These are phyloP conservation scores for Denticeps clupeoides DNA, from an alignment of 2,797 vertebrate genomes.

Conservation along the genomic window DNA sequence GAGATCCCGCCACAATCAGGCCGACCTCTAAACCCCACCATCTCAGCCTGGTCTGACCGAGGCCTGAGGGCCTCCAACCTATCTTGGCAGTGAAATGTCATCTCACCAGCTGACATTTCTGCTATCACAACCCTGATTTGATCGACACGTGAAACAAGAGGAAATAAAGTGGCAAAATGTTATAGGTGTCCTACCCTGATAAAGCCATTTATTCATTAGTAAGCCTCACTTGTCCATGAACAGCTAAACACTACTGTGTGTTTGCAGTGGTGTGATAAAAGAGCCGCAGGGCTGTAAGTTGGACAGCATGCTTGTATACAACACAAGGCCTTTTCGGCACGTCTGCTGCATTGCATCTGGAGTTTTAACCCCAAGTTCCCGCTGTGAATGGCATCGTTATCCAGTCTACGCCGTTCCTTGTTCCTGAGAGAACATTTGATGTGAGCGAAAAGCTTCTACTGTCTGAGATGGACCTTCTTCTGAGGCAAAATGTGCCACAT, in stretches of 20 bases:
- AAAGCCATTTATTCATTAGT: not conserved
- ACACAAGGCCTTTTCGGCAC: not conserved
- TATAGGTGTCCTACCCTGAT: not conserved
- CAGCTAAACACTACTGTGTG: not conserved
- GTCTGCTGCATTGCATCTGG: not conserved
- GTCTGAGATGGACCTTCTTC: not conserved
- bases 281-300: not conserved
- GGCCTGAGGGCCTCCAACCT: constrained; percentile 38
- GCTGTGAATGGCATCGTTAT: too few relatives aligned
- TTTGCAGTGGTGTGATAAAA: not conserved
- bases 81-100: constrained; percentile 62
- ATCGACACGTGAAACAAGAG: constrained; percentile 15
- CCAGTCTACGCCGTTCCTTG: too few relatives aligned
- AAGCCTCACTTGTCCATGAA: not conserved
- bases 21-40: constrained; percentile 4
- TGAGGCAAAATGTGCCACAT: not conserved
- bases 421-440: too few relatives aligned
- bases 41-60: constrained; percentile 9
- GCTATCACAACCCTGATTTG: constrained; percentile 21
- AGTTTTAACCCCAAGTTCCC: too few relatives aligned
- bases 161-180: not conserved
- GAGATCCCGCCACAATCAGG: too few relatives aligned
- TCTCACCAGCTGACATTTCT: constrained; percentile 53
- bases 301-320: not conserved
- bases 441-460: not conserved